A percentile compares a stretch with the other conserved stretches of the same genome.
Evolutionary conservation across 2,888 invertebrate genomes (phyloP).

Genomic region (Amphipyra tragopoginis): DNA sequence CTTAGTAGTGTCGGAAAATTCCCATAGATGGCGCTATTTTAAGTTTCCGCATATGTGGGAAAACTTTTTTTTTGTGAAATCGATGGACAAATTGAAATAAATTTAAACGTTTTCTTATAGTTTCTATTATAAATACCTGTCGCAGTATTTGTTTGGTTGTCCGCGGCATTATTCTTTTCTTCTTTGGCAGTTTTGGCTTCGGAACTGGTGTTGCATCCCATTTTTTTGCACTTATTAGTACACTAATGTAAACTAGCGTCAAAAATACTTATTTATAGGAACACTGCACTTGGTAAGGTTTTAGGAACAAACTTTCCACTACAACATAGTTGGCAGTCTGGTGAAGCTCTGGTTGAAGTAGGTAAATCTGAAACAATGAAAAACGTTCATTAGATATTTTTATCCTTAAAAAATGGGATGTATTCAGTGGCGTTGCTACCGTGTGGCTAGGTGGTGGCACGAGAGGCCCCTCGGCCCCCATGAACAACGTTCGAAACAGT

Average conservation of each 20-base stretch:
- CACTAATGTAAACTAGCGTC: conserved; percentile 49
- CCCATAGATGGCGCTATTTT: conserved; percentile 45
- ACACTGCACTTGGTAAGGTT: conserved; percentile 45
- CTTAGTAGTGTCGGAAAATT: conserved; percentile 22
- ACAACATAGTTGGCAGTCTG: conserved; percentile 61
- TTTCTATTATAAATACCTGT: conserved; percentile 58
- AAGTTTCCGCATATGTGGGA: background rate
- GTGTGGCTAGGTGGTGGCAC: too few relatives aligned
- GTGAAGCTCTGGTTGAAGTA: conserved; percentile 50
- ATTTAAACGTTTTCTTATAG: too few relatives aligned
- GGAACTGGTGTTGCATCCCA: conserved; percentile 82
- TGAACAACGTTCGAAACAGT: too few relatives aligned
- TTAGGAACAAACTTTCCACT: conserved; percentile 49
- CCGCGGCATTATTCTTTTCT: conserved; percentile 65
- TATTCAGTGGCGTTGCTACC: too few relatives aligned
- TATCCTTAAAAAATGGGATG: too few relatives aligned
- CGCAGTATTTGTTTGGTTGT: conserved; percentile 64
- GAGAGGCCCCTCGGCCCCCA: too few relatives aligned
- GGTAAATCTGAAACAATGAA: conserved; percentile 67
- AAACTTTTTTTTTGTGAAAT: background rate
- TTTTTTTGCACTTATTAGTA: conserved; percentile 56
- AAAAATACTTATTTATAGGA: conserved; percentile 40
- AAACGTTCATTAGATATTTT: background rate
- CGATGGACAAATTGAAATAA: too few relatives aligned
- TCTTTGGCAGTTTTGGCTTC: conserved; percentile 74